These are phyloP conservation scores for Ptiloglossa arizonensis DNA, from an alignment of 1,140 invertebrate species.

Conservation along the genomic window DNA sequence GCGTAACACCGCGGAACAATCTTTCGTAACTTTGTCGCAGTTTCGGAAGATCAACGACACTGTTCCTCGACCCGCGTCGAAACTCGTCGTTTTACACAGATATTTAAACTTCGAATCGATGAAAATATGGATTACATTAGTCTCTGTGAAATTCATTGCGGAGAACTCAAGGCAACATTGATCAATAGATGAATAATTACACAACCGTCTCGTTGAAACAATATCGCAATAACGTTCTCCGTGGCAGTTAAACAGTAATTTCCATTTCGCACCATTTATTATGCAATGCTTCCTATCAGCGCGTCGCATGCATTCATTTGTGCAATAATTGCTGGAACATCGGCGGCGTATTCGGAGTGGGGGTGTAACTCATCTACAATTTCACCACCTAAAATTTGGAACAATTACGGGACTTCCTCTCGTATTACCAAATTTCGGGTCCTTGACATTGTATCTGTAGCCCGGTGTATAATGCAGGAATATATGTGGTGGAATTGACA, in stretches of 20 bases:
- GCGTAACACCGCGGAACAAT: background rate
- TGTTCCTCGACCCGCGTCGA: too few relatives aligned
- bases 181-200: slow-evolving; percentile 32
- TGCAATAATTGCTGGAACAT: slow-evolving; percentile 19
- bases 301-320: slow-evolving; percentile 32
- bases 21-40: too few relatives aligned
- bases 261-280: slow-evolving; percentile 28
- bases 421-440: background rate
- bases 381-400: background rate
- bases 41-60: too few relatives aligned
- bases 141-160: background rate
- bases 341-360: background rate
- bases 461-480: too few relatives aligned
- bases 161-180: slow-evolving; percentile 1
- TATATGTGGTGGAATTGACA: too few relatives aligned
- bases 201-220: slow-evolving; percentile 28
- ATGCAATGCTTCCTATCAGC: slow-evolving; percentile 9
- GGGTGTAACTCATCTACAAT: background rate
- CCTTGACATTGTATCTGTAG: too few relatives aligned
- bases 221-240: slow-evolving; percentile 22
- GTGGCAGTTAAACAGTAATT: slow-evolving; percentile 37
- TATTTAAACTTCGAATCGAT: background rate
- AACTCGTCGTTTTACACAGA: background rate
- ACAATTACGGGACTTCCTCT: background rate
- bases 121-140: background rate